Percentiles rank a stretch among this genome's conserved stretches.
phyloP scores from a whole-genome alignment of 2,888 invertebrate species.

The Venusia cambrica region DNA sequence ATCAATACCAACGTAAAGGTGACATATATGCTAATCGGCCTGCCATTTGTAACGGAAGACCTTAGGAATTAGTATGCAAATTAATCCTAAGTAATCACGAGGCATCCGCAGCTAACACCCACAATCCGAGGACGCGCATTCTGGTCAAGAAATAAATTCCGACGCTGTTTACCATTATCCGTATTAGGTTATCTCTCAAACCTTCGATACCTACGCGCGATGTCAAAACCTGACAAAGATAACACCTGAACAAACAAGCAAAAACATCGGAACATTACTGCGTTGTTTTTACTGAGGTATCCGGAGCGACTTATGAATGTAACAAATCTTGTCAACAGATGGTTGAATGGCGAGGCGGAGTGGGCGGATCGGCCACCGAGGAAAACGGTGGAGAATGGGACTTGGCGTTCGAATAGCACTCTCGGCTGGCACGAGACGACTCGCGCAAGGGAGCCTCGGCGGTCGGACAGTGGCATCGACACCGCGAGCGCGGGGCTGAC shows the following conservation, averaged over 20 bases:
- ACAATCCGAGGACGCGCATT: constrained; percentile 40
- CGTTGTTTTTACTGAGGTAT: constrained; percentile 24
- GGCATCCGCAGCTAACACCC: constrained; percentile 38
- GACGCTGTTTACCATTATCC: constrained; percentile 43
- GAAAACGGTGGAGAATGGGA: constrained; percentile 60
- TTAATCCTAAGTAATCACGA: constrained; percentile 37
- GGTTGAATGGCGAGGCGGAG: constrained; percentile 68
- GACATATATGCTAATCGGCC: constrained; percentile 28
- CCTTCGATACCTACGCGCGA: constrained; percentile 51
- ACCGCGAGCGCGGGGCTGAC: constrained; percentile 79
- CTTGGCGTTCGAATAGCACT: constrained; percentile 66
- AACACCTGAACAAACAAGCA: constrained; percentile 36
- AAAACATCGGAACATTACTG: constrained; percentile 26
- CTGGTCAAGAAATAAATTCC: constrained; percentile 23
- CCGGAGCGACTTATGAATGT: constrained; percentile 20
- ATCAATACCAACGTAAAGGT: no score
- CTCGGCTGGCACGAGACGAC: constrained; percentile 65
- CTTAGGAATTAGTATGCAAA: constrained; percentile 41
- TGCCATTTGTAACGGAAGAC: constrained; percentile 41
- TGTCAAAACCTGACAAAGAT: constrained; percentile 39
- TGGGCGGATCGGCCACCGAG: constrained; percentile 63
- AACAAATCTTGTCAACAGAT: constrained; percentile 46
- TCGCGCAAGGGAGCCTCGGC: constrained; percentile 57
- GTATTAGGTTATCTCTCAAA: constrained; percentile 41
- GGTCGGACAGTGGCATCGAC: constrained; percentile 64